Percentiles rank a stretch among this genome's conserved stretches.
These are phyloP conservation scores for Penaeus vannamei DNA, from an alignment of 1,140 invertebrate species.

Conservation along the genomic window DNA sequence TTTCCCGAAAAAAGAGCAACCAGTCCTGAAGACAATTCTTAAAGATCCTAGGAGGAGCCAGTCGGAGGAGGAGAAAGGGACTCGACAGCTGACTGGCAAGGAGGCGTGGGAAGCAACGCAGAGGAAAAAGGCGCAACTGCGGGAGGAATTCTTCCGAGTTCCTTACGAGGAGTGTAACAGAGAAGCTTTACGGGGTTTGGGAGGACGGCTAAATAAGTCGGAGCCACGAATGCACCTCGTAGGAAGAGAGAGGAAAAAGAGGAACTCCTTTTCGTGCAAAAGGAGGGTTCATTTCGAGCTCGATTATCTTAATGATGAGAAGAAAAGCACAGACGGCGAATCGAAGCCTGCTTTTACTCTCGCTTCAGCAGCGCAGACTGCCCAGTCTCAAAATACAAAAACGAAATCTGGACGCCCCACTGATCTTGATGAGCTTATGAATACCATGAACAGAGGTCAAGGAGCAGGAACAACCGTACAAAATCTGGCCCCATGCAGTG, in stretches of 20 bases:
- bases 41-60: not conserved
- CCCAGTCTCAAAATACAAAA: too few species aligned
- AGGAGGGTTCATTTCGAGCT: constrained; percentile 54
- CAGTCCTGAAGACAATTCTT: not conserved
- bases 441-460: too few species aligned
- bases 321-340: not conserved
- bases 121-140: constrained; percentile 55
- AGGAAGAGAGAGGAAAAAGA: constrained; percentile 55
- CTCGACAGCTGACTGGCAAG: constrained; percentile 40
- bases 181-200: constrained; percentile 57
- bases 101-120: constrained; percentile 64
- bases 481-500: too few species aligned
- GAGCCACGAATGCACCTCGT: constrained; percentile 50
- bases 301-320: constrained; percentile 20
- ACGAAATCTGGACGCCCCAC: too few species aligned
- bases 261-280: constrained; percentile 55
- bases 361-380: too few species aligned
- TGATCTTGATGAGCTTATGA: too few species aligned
- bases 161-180: constrained; percentile 68
- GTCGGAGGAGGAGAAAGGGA: not conserved
- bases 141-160: constrained; percentile 65
- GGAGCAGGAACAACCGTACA: too few species aligned
- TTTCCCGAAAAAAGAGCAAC: not conserved
- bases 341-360: not conserved
- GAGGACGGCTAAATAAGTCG: constrained; percentile 56